Percentiles rank a stretch among this genome's conserved stretches.
These are phyloP conservation scores for Nyctibius bracteatus DNA, from an alignment of 2,113 vertebrate genomes.

Conservation along the genomic window DNA sequence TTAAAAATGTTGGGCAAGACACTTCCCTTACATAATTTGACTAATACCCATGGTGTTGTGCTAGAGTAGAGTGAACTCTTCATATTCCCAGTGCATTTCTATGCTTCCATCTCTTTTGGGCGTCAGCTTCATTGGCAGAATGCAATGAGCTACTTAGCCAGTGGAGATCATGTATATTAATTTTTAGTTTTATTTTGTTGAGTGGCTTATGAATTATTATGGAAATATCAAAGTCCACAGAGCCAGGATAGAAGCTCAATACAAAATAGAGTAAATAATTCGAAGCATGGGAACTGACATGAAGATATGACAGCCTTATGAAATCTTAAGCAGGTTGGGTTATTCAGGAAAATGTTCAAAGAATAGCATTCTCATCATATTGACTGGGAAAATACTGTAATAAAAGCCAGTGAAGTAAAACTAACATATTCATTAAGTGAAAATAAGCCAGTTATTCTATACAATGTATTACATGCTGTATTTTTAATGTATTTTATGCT, in stretches of 20 bases:
- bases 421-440: background rate
- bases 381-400: background rate
- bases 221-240: background rate
- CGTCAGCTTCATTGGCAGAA: background rate
- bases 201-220: background rate
- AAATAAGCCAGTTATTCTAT: background rate
- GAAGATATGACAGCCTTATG: background rate
- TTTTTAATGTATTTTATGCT: background rate
- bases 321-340: background rate
- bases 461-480: background rate
- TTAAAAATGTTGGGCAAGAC: background rate
- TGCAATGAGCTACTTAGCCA: background rate
- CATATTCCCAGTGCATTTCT: background rate
- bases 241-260: background rate
- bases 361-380: background rate
- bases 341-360: background rate
- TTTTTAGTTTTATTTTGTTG: background rate
- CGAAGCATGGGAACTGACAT: background rate
- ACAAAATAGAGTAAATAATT: background rate
- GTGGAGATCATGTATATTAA: background rate
- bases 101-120: background rate
- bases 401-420: background rate
- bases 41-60: background rate
- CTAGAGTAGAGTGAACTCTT: background rate
- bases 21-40: background rate